Percentiles rank a stretch among this genome's conserved stretches.
phyloP scores from a whole-genome alignment of 1,140 invertebrate genomes.

The fruit fly (Drosophila melanogaster) region DNA sequence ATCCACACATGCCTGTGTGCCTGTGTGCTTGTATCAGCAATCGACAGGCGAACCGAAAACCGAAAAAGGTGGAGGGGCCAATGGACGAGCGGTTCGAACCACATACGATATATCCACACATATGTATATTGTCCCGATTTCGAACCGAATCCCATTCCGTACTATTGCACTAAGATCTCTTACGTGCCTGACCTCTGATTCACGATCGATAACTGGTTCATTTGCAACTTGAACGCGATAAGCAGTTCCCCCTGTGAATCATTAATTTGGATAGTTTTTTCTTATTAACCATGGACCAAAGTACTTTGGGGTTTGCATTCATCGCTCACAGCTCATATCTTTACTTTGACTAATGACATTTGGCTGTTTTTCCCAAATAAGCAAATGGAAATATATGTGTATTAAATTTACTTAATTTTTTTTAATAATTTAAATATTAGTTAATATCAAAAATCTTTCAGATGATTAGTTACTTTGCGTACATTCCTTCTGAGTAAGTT shows the following conservation, averaged over 20 bases:
- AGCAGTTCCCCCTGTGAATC: constrained; percentile 6
- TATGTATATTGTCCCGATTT: not conserved
- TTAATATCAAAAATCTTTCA: too few species aligned
- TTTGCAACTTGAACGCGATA: not conserved
- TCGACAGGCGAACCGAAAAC: constrained; percentile 49
- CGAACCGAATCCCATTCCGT: not conserved
- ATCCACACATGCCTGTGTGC: constrained; percentile 10
- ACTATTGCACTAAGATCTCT: not conserved
- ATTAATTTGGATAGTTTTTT: not conserved
- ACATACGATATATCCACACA: constrained; percentile 15
- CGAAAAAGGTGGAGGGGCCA: constrained; percentile 47
- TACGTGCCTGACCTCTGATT: constrained; percentile 10
- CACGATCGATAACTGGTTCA: constrained; percentile 24
- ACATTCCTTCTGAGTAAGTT: not conserved
- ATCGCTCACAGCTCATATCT: not conserved
- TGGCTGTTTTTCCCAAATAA: not conserved
- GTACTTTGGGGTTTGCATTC: too few species aligned
- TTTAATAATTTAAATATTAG: not conserved
- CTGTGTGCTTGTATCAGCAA: constrained; percentile 30
- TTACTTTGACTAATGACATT: not conserved
- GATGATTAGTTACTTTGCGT: too few species aligned
- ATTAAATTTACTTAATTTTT: too few species aligned
- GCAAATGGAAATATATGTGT: not conserved
- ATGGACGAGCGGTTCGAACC: constrained; percentile 30
- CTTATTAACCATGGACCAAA: not conserved